Conservation (phyloP, 2,888 invertebrate species). For the Drosophila buzzatii region DNA sequence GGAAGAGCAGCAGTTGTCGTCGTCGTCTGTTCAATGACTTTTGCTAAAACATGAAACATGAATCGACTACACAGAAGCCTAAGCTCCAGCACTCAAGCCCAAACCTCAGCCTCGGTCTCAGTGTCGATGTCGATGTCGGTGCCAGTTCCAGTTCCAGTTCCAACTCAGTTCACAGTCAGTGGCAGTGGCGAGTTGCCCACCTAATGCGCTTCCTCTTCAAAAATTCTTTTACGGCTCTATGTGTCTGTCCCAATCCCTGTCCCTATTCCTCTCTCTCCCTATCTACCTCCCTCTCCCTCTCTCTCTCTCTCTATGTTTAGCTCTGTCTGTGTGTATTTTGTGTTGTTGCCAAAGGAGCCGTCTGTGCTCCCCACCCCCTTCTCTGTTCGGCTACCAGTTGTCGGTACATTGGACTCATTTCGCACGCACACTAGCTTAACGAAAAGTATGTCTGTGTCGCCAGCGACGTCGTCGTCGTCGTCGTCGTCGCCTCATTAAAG, state of each 20-base stretch:
- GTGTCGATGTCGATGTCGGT: conserved; percentile 3
- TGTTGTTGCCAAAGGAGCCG: conserved; percentile 63
- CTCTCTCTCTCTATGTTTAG: background rate
- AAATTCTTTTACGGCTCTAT: conserved; percentile 66
- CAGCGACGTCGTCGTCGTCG: conserved; percentile 31
- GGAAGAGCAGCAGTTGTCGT: conserved; percentile 27
- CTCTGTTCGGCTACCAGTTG: conserved; percentile 43
- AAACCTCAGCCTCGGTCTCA: background rate
- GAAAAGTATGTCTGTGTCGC: conserved; percentile 79
- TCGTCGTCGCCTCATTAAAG: conserved; percentile 75
- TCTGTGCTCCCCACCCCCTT: conserved; percentile 55
- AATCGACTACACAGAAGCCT: conserved; percentile 77
- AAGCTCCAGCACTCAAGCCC: conserved; percentile 25
- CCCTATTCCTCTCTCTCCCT: background rate
- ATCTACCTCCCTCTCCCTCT: background rate
- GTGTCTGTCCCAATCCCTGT: conserved; percentile 27
- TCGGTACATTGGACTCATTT: conserved; percentile 80
- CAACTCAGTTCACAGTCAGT: conserved; percentile 28
- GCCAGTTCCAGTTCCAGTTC: conserved; percentile 22
- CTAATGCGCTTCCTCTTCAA: conserved; percentile 78
- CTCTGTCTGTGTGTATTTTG: conserved; percentile 28
- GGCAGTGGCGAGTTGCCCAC: conserved; percentile 45
- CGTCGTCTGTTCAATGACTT: conserved; percentile 82
- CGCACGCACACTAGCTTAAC: conserved; percentile 58
- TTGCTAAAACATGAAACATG: conserved; percentile 72